phyloP scores from a whole-genome alignment of 2,797 vertebrate species.

The Liparis tanakae region DNA sequence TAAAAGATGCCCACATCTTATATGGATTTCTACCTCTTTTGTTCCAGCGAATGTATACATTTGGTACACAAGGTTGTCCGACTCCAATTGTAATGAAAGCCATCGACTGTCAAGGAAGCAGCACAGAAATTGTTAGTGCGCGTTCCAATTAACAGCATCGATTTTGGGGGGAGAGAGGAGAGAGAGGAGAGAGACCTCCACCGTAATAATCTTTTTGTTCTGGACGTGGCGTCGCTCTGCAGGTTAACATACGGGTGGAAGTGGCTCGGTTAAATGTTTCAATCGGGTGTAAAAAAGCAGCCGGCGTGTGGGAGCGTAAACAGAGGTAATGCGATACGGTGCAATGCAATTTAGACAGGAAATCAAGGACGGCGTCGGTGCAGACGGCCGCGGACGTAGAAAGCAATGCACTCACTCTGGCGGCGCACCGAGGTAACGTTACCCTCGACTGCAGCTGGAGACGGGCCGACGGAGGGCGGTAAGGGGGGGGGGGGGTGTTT shows the following conservation, averaged over 20 bases:
- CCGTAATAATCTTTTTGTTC: too few relatives aligned
- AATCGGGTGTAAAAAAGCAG: constrained; percentile 3
- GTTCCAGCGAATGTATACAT: neutral
- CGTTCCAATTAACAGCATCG: neutral
- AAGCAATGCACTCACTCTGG: constrained; percentile 19
- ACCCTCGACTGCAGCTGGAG: constrained; percentile 46
- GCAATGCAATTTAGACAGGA: constrained; percentile 13
- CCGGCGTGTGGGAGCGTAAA: neutral
- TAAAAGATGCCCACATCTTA: neutral
- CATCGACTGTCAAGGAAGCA: neutral
- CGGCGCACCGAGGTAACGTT: constrained; percentile 40
- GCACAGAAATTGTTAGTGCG: neutral
- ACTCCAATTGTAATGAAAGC: neutral
- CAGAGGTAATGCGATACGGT: constrained; percentile 11
- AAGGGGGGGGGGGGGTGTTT: constrained; percentile 27
- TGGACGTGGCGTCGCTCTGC: constrained; percentile 8
- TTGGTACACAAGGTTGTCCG: too few relatives aligned
- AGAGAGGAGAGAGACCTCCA: too few relatives aligned
- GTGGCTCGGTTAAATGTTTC: neutral
- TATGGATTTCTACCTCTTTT: neutral
- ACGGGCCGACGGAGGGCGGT: constrained; percentile 31
- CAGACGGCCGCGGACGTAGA: neutral
- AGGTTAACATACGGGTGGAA: constrained; percentile 21
- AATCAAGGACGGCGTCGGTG: constrained; percentile 2
- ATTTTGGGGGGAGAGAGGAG: too few relatives aligned